Conservation (phyloP, 2,888 invertebrate genomes). For the Taphrorychus bicolor region DNA sequence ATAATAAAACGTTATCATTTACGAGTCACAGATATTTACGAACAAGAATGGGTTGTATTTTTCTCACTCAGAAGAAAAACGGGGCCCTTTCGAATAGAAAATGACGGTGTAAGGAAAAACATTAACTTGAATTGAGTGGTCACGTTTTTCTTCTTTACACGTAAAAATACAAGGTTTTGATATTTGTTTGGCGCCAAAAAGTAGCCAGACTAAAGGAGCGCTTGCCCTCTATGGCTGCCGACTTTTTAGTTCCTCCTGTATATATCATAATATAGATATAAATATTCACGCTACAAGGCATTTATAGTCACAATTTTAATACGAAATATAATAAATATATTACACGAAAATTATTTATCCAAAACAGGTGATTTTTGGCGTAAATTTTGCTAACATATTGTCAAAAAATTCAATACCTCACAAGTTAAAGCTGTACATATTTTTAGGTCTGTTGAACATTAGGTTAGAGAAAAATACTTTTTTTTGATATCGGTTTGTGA, state of each 20-base stretch:
- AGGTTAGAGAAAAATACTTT: slow-evolving; percentile 27
- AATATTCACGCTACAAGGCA: slow-evolving; percentile 61
- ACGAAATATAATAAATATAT: slow-evolving; percentile 48
- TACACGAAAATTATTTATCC: slow-evolving; percentile 43
- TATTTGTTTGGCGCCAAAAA: background rate
- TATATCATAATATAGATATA: slow-evolving; percentile 46
- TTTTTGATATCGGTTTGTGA: slow-evolving; percentile 54
- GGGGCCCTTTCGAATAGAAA: slow-evolving; percentile 34
- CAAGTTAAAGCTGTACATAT: slow-evolving; percentile 46
- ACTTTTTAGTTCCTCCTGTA: background rate
- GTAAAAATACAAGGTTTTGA: slow-evolving; percentile 54
- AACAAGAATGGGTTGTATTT: slow-evolving; percentile 59
- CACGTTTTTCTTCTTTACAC: slow-evolving; percentile 52
- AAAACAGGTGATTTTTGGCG: slow-evolving; percentile 43
- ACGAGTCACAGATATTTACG: slow-evolving; percentile 60
- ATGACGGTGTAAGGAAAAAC: slow-evolving; percentile 38
- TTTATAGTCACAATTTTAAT: slow-evolving; percentile 61
- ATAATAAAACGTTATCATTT: slow-evolving; percentile 59
- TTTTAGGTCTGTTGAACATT: slow-evolving; percentile 37
- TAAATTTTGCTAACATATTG: slow-evolving; percentile 55
- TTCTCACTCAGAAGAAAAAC: slow-evolving; percentile 48
- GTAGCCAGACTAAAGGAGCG: background rate
- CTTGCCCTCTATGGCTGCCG: background rate
- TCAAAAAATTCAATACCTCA: slow-evolving; percentile 59
- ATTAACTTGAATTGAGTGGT: slow-evolving; percentile 34